phyloP scores from a whole-genome alignment of 2,113 vertebrate species.

The Austrofundulus limnaeus region DNA sequence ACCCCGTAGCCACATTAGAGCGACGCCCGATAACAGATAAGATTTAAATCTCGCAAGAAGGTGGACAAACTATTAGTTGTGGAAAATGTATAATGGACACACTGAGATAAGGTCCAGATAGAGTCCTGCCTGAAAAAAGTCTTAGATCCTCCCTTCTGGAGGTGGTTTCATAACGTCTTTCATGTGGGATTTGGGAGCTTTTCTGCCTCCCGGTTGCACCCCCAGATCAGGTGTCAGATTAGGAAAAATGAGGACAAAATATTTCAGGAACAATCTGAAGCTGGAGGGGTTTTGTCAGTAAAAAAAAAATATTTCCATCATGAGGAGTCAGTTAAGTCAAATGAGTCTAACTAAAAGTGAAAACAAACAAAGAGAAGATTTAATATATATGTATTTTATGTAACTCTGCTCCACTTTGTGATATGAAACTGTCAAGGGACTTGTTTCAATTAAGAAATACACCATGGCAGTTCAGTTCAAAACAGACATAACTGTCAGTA shows the following conservation, averaged over 20 bases:
- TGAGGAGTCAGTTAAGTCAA: not conserved
- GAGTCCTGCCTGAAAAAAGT: constrained; percentile 31
- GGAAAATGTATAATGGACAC: constrained; percentile 53
- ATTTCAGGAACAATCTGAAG: constrained; percentile 20
- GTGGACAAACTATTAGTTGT: constrained; percentile 49
- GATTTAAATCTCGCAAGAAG: constrained; percentile 50
- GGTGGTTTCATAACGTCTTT: constrained; percentile 46
- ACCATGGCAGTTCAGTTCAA: no score
- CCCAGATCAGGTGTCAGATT: constrained; percentile 26
- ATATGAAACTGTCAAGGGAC: no score
- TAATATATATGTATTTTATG: not conserved
- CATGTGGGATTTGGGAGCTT: constrained; percentile 53
- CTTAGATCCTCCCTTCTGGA: constrained; percentile 47
- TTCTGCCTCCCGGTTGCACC: constrained; percentile 44
- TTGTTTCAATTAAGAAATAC: no score
- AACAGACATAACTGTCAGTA: no score
- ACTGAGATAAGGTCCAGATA: constrained; percentile 53
- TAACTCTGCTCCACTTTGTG: no score
- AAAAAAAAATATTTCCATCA: not conserved
- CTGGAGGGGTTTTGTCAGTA: not conserved
- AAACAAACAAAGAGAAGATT: not conserved
- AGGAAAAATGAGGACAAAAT: constrained; percentile 18
- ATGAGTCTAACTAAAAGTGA: not conserved
- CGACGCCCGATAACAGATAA: constrained; percentile 53
- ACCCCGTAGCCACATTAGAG: constrained; percentile 49